These are phyloP conservation scores for Drymonia ruficornis DNA, from an alignment of 2,888 invertebrate genomes.

Conservation along the genomic window DNA sequence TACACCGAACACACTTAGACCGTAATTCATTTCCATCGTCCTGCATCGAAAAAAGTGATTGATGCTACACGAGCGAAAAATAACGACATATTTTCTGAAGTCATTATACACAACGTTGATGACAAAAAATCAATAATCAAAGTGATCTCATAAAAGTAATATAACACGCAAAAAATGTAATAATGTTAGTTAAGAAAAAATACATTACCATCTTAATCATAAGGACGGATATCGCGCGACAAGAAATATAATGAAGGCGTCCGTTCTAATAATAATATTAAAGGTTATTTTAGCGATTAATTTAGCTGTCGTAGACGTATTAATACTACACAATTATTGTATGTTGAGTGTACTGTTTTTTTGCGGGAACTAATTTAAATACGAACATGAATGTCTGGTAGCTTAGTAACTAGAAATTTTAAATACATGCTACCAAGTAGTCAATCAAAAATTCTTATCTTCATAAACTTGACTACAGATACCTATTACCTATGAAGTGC, in stretches of 20 bases:
- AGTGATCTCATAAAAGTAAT: constrained; percentile 33
- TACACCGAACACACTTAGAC: constrained; percentile 62
- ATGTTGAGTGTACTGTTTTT: neutral
- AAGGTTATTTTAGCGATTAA: constrained; percentile 24
- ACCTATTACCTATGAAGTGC: too few species aligned
- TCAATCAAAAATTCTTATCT: too few species aligned
- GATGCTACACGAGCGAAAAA: constrained; percentile 63
- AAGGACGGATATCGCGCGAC: constrained; percentile 23
- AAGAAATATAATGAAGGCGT: constrained; percentile 33
- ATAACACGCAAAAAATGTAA: constrained; percentile 40
- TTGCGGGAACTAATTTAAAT: neutral
- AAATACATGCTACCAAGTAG: too few species aligned
- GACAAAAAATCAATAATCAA: constrained; percentile 55
- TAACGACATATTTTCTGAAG: constrained; percentile 56
- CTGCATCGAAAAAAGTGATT: constrained; percentile 74
- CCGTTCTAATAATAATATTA: constrained; percentile 31
- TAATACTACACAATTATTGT: neutral
- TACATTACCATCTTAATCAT: constrained; percentile 40
- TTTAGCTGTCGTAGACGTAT: constrained; percentile 21
- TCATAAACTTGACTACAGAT: too few species aligned
- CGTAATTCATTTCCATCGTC: constrained; percentile 69
- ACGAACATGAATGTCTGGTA: too few species aligned
- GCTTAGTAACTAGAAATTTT: too few species aligned
- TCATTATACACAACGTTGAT: constrained; percentile 55
- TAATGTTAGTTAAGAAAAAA: constrained; percentile 35